Evolutionary conservation across 1,140 invertebrate species (phyloP), one percentile per base, ranked within the genome.

Genomic region (Eurosta solidaginis): DNA sequence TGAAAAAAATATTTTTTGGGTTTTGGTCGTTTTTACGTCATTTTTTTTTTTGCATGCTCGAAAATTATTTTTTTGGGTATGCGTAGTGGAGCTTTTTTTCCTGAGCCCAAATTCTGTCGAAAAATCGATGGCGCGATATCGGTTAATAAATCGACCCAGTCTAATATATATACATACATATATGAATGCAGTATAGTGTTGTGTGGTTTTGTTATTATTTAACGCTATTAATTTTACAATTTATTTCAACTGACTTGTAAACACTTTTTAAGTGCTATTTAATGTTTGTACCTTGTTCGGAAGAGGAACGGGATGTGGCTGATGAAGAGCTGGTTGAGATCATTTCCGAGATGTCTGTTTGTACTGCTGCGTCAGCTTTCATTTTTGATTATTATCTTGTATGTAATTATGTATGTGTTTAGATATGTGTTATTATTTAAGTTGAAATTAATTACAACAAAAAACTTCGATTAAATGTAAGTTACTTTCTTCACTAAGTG

Each of bases 321-420:
- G 82, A 79, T 75, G 85, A 86, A 52, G 85, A 83, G 75, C 80
- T 83, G 59, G 83, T 78, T 27, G 83, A 86, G 59, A 85, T 82
- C 83, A 85, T 82, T 81, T 86, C 85, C 36, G 78, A 83, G 50
- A 87, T 78, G 74, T 86, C 85, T 78, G 85, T 87, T 80, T 87
- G 85, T n/a, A 87, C 83, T 40, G 83, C 85, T 52, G 86, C 84
- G 81, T 80, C 81, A 63, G 84, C 79, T 86, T 87, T 81, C 77
- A 79, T 79, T 78, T 77, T 87, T 40, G n/a, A n/a, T 47, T 27
- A 49, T 33, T 4, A 68, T 33, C 49, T 52, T 54, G 40, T 17
- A 33, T 17, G 27, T 33, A 20, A 14, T 42, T 33, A 20, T 36
- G 2, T 22, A 20, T 40, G 9, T 47, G n/a, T n/a, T 17, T 47